A percentile compares a stretch with the other conserved stretches of the same genome.
Conservation (phyloP, 2,888 invertebrate species). For the Bembecia ichneumoniformis region DNA sequence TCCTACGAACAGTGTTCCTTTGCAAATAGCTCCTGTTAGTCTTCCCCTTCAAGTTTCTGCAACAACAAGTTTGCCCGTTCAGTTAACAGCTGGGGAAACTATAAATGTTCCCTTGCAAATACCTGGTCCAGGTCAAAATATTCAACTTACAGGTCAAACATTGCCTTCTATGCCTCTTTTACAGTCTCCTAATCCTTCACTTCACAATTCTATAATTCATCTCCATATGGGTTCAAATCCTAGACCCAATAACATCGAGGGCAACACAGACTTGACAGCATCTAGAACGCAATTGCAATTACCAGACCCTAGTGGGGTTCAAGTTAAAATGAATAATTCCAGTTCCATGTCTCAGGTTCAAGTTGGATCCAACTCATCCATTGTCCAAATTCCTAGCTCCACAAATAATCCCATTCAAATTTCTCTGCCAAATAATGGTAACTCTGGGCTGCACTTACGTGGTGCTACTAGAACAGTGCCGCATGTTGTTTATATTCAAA, state of each 20-base stretch:
- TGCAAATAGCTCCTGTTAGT: constrained; percentile 59
- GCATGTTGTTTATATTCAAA: constrained; percentile 75
- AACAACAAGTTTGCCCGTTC: constrained; percentile 54
- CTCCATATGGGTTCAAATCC: constrained; percentile 60
- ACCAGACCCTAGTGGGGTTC: constrained; percentile 40
- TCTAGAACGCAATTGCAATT: constrained; percentile 48
- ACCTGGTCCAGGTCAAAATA: constrained; percentile 44
- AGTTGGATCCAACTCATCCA: constrained; percentile 40
- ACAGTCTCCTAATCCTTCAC: constrained; percentile 42
- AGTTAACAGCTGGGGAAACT: constrained; percentile 56
- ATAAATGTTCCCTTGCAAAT: constrained; percentile 62
- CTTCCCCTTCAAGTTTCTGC: constrained; percentile 57
- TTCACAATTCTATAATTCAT: constrained; percentile 60
- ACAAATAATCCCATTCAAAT: constrained; percentile 51
- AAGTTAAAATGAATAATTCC: constrained; percentile 48
- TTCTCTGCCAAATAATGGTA: constrained; percentile 28
- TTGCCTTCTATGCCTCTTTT: constrained; percentile 59
- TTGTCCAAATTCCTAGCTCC: constrained; percentile 56
- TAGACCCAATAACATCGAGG: constrained; percentile 43
- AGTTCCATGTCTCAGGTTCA: constrained; percentile 50
- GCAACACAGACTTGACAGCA: constrained; percentile 42
- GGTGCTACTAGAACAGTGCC: constrained; percentile 53
- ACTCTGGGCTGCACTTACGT: constrained; percentile 35
- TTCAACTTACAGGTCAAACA: constrained; percentile 42
- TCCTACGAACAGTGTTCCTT: constrained; percentile 43